Percentiles rank a stretch among this genome's conserved stretches.
phyloP scores from a whole-genome alignment of 2,888 invertebrate genomes.

The Esperia sulphurella region DNA sequence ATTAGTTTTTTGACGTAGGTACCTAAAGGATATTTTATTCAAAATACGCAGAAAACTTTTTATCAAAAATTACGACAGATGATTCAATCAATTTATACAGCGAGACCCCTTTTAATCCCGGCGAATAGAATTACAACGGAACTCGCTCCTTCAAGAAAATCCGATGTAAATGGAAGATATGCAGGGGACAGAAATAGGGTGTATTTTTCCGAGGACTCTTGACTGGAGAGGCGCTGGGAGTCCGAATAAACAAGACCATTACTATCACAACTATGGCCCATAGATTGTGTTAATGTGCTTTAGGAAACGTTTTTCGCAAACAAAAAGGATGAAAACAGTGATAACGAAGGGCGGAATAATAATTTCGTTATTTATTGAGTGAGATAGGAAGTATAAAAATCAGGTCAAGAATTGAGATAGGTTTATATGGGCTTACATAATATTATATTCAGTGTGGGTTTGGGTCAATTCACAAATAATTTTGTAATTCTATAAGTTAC shows the following conservation, averaged over 20 bases:
- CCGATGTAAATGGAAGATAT: slow-evolving; percentile 32
- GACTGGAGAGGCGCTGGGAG: slow-evolving; percentile 39
- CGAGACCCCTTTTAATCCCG: slow-evolving; percentile 56
- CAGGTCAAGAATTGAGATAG: neutral
- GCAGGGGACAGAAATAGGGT: slow-evolving; percentile 25
- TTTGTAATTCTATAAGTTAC: too few relatives aligned
- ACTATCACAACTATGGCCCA: slow-evolving; percentile 63
- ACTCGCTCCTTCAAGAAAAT: slow-evolving; percentile 43
- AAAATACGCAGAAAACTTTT: slow-evolving; percentile 15
- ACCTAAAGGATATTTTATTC: too few relatives aligned
- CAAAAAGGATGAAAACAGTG: slow-evolving; percentile 34
- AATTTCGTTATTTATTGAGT: slow-evolving; percentile 5
- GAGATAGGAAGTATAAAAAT: slow-evolving; percentile 7
- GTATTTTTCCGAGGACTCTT: slow-evolving; percentile 34
- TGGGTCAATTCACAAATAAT: too few relatives aligned
- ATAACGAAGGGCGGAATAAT: slow-evolving; percentile 3
- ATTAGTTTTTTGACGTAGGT: too few relatives aligned
- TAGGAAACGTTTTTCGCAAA: slow-evolving; percentile 42
- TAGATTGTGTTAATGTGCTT: slow-evolving; percentile 60
- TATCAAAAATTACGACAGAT: slow-evolving; percentile 38
- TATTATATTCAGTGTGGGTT: too few relatives aligned
- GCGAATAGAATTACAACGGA: slow-evolving; percentile 49
- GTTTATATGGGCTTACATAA: neutral
- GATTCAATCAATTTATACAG: slow-evolving; percentile 38
- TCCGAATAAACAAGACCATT: slow-evolving; percentile 64